Percentiles rank a stretch among this genome's conserved stretches.
phyloP scores from a whole-genome alignment of 2,797 vertebrate species.

The Protonibea diacanthus region DNA sequence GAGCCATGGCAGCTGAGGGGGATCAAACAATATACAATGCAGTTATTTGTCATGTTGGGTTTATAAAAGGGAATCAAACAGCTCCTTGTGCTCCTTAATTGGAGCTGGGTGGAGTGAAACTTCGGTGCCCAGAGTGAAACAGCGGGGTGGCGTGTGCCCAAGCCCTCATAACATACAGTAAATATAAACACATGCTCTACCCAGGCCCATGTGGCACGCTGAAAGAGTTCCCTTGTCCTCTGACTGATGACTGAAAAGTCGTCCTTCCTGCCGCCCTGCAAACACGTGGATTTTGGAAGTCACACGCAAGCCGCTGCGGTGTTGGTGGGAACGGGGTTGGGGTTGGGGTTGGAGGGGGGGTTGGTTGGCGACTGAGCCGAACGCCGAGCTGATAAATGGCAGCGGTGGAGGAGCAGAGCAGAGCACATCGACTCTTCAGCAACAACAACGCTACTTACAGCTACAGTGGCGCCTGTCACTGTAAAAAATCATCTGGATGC shows the following conservation, averaged over 20 bases:
- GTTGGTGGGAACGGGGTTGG: constrained; percentile 1
- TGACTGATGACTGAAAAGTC: constrained; percentile 53
- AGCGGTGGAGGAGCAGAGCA: constrained; percentile 15
- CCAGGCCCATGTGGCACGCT: constrained; percentile 53
- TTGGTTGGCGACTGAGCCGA: constrained; percentile 15
- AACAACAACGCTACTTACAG: neutral
- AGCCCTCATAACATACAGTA: constrained; percentile 79
- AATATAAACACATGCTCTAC: constrained; percentile 84
- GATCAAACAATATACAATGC: constrained; percentile 71
- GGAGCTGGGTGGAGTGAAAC: constrained; percentile 75
- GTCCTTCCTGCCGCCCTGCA: constrained; percentile 56
- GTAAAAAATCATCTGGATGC: constrained; percentile 16
- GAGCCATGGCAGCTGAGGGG: constrained; percentile 43
- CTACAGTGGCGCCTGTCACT: constrained; percentile 32
- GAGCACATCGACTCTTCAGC: neutral
- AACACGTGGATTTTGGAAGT: constrained; percentile 44
- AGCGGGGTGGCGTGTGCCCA: constrained; percentile 73
- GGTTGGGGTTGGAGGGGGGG: neutral
- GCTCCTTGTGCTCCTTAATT: constrained; percentile 84
- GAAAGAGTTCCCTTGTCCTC: constrained; percentile 81
- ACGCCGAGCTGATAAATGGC: constrained; percentile 56
- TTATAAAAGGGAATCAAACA: constrained; percentile 79
- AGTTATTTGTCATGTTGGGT: constrained; percentile 75
- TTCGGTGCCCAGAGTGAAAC: constrained; percentile 70
- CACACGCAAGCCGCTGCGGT: constrained; percentile 36